A percentile compares a stretch with the other conserved stretches of the same genome.
phyloP scores from a whole-genome alignment of 2,888 invertebrate species.

The Parthenolecanium corni region DNA sequence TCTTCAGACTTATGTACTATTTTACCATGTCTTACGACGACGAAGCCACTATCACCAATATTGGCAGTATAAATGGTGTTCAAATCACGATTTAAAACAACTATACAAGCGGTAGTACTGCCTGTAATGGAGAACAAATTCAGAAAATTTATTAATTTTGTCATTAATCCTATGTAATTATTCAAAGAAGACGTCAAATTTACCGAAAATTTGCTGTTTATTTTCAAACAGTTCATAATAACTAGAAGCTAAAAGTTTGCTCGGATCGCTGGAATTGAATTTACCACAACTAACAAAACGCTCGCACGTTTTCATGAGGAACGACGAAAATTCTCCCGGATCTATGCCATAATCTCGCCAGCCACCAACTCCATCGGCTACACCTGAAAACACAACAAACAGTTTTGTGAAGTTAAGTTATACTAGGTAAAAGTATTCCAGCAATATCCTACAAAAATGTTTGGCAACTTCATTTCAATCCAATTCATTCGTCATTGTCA shows the following conservation, averaged over 20 bases:
- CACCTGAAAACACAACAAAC: constrained; percentile 50
- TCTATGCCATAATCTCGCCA: constrained; percentile 97
- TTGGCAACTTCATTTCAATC: too few species aligned
- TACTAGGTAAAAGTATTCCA: too few species aligned
- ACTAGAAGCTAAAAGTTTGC: constrained; percentile 76
- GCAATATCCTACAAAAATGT: too few species aligned
- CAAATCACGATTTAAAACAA: constrained; percentile 81
- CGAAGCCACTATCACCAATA: constrained; percentile 97
- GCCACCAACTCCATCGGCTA: constrained; percentile 97
- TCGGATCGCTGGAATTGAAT: constrained; percentile 76
- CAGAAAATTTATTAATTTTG: constrained; percentile 27
- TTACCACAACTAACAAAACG: constrained; percentile 78
- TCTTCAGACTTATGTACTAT: constrained; percentile 89
- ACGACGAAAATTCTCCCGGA: constrained; percentile 89
- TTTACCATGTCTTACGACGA: constrained; percentile 75
- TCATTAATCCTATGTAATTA: not conserved
- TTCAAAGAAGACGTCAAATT: constrained; percentile 33
- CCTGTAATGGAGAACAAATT: constrained; percentile 56
- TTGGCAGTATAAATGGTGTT: constrained; percentile 89
- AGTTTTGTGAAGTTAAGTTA: not conserved
- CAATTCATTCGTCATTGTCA: too few species aligned
- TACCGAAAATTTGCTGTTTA: constrained; percentile 83
- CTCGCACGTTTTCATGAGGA: constrained; percentile 90
- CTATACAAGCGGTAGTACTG: constrained; percentile 95
- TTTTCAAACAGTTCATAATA: constrained; percentile 84